Base-by-base conservation (phyloP, 2,113 vertebrate genomes). In the Nothocercus julius region DNA sequence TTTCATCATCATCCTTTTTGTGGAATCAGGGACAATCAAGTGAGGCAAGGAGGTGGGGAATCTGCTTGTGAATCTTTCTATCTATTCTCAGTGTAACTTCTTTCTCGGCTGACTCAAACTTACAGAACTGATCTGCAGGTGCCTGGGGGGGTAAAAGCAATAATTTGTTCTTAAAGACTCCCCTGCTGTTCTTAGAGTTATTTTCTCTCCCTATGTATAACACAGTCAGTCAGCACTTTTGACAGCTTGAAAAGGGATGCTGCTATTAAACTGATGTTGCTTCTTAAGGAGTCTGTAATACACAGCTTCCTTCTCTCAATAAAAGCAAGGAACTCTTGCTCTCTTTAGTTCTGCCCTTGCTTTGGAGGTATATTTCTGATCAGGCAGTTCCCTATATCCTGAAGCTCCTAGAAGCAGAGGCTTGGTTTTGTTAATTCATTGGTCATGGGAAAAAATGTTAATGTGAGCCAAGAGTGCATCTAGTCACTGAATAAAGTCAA, bases 21-120 rank as follows among this genome's bases (percentile, higher is more conserved):
- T 4, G 38, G 56, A 5, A 82, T 2, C 27, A 22, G 83, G 45
- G 42, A 64, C 21, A 89, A 56, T 21, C 3, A 45, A n/a, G 9
- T 9, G 18, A 0, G 0, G 11, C 0, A 1, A 44, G 18, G 1
- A 53, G 25, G 11, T 44, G 19, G 54, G 22, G 56, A 9, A 3
- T 17, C 22, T 54, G 1, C 11, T n/a, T 42, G 19, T 68, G 28
- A 89, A 84, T 68, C 6, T 67, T 18, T 58, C 54, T 14, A 15
- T 45, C 38, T 81, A 0, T 77, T 78, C 45, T 10, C 63, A 69
- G 69, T 9, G 6, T 77, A 44, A 21, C 7, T 81, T 75, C 32
- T 81, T 86, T 28, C 42, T 56, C 28, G n/a, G 12, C 36, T 72
- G 77, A 56, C 9, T 28, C 42, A 28, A 10, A 34, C 5, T 58